Base-by-base conservation (phyloP, 1,140 invertebrate genomes). In the Drosophila kohkoa region DNA sequence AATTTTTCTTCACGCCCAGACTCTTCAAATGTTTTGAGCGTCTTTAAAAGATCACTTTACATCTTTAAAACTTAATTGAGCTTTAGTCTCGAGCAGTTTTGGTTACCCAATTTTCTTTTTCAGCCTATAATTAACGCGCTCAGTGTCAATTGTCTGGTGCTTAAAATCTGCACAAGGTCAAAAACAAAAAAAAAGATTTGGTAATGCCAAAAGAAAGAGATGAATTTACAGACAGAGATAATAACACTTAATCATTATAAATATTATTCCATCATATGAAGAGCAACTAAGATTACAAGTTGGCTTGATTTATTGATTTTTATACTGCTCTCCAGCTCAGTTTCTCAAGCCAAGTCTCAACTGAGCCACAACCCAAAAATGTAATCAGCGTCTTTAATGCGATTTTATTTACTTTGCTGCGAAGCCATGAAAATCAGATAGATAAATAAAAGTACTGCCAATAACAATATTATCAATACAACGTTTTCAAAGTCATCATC, bases 141-240 rank as follows among this genome's bases (percentile, higher is more conserved):
- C 66, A 75, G 48, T 75, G 74, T 69, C 81, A 81, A 81, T 66
- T 79, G 68, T 51, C 32, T 41, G 62, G 60, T 54, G 81, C 81
- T 67, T 64, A 63, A 83, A 83, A 77, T 74, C 69, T 72, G 69
- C 71, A 73, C 82, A 88, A 86, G 82, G 82, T 60, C 65, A 64
- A 11, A 25, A 3, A 25, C 20, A 25, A 25, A 25, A 25, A 20
- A 25, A 25, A 5, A 3, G 32, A 87, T 87, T 86, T 82, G 79
- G 66, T 60, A 72, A 82, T 48, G 46, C 32, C 38, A 49, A n/a
- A 32, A 58, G 45, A 49, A n/a, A 59, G 54, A 55, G 45, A 59
- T 54, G 52, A 28, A 25, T 49, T 41, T 46, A 41, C 38, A 60
- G 10, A 4, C 57, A 15, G 7, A 20, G 63, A 52, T 64, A 55